A percentile compares a stretch with the other conserved stretches of the same genome.
phyloP scores from a whole-genome alignment of 2,888 invertebrate species.

The Tetranychus truncatus region DNA sequence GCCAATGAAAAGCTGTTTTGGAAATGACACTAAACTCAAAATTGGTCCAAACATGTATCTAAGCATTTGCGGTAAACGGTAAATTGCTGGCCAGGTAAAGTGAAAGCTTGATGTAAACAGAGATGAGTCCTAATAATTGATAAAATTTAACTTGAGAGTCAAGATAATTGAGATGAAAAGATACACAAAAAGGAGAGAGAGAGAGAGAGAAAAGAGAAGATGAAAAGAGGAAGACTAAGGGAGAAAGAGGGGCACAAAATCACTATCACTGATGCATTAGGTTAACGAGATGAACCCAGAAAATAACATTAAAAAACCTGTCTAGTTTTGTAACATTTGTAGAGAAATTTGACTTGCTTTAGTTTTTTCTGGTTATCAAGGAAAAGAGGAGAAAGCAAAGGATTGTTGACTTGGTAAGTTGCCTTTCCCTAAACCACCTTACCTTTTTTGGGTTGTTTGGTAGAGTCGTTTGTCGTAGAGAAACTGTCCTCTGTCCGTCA shows the following conservation, averaged over 20 bases:
- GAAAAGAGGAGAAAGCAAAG: constrained; percentile 2
- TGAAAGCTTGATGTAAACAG: too few relatives aligned
- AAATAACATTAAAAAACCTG: neutral
- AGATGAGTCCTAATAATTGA: too few relatives aligned
- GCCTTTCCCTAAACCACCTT: too few relatives aligned
- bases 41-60: neutral
- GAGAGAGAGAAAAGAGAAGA: neutral
- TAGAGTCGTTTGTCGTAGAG: too few relatives aligned
- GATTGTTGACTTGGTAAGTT: too few relatives aligned
- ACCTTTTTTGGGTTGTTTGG: too few relatives aligned
- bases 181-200: neutral
- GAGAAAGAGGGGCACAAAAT: neutral
- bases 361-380: neutral
- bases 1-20: neutral
- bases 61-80: too few relatives aligned
- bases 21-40: neutral
- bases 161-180: too few relatives aligned
- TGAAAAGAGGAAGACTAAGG: neutral
- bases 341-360: too few relatives aligned
- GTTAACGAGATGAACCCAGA: neutral
- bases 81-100: too few relatives aligned
- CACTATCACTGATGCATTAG: neutral
- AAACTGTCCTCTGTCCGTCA: too few relatives aligned
- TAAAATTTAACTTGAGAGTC: too few relatives aligned
- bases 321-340: neutral